Percentiles rank a stretch among this genome's conserved stretches.
phyloP scores from a whole-genome alignment of 2,888 invertebrate genomes.

The Caenorhabditis sp. region DNA sequence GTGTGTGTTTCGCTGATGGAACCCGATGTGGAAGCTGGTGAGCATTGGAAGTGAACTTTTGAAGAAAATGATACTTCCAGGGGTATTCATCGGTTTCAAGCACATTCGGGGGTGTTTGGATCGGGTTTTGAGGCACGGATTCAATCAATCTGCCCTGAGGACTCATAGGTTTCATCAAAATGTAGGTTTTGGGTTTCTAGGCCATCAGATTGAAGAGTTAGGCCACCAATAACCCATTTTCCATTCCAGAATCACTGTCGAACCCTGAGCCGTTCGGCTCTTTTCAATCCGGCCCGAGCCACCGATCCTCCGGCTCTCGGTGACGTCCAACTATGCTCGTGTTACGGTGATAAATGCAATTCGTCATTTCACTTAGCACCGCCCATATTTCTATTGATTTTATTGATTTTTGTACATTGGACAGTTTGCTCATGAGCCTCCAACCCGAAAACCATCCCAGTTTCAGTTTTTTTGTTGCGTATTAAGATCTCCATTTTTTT shows the following conservation, averaged over 20 bases:
- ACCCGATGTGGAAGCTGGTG: slow-evolving; percentile 82
- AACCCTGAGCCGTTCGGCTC: slow-evolving; percentile 74
- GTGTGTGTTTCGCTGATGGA: slow-evolving; percentile 79
- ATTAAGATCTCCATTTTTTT: slow-evolving; percentile 6
- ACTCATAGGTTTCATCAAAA: slow-evolving; percentile 81
- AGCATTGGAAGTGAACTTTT: too few relatives aligned
- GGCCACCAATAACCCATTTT: neutral
- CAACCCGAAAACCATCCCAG: neutral
- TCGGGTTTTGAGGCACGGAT: slow-evolving; percentile 79
- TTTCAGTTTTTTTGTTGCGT: too few relatives aligned
- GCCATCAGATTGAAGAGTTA: neutral
- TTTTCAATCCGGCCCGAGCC: slow-evolving; percentile 79
- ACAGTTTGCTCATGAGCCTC: slow-evolving; percentile 24
- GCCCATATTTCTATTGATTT: slow-evolving; percentile 2
- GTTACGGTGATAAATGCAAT: slow-evolving; percentile 78
- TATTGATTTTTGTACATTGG: slow-evolving; percentile 46
- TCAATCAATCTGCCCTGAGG: slow-evolving; percentile 80
- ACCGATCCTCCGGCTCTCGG: slow-evolving; percentile 75
- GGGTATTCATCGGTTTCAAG: slow-evolving; percentile 82
- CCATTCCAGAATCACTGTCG: slow-evolving; percentile 73
- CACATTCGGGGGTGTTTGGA: slow-evolving; percentile 82
- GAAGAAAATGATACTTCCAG: slow-evolving; percentile 65
- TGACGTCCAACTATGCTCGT: slow-evolving; percentile 79
- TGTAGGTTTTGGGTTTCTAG: slow-evolving; percentile 48
- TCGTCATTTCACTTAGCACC: slow-evolving; percentile 1